Evolutionary conservation across 2,797 vertebrate genomes (phyloP).

Genomic region (Gallirallus australis): DNA sequence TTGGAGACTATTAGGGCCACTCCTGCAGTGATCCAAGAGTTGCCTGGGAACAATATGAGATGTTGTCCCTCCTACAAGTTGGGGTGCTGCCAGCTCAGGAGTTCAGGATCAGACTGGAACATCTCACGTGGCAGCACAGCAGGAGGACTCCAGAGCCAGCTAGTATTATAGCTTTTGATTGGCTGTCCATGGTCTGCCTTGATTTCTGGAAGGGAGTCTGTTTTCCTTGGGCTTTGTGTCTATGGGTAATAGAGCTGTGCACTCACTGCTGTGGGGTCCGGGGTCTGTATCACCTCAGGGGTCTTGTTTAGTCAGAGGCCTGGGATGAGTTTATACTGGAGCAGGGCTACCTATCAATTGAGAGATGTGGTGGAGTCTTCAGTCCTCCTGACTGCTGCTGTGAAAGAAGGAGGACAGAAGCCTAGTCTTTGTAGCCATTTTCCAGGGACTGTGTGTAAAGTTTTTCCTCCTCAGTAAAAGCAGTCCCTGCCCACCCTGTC

Average conservation of each 20-base stretch:
- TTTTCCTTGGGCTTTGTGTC: slow-evolving; percentile 53
- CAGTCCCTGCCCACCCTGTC: neutral
- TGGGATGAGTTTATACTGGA: slow-evolving; percentile 41
- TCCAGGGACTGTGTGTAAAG: neutral
- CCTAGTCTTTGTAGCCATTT: neutral
- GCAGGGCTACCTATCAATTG: neutral
- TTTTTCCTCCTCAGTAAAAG: neutral
- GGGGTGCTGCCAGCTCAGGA: neutral
- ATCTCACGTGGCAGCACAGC: neutral
- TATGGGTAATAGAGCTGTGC: slow-evolving; percentile 1
- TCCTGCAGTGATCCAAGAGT: neutral
- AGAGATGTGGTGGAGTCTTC: neutral
- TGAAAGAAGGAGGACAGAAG: slow-evolving; percentile 6
- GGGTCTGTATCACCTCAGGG: neutral
- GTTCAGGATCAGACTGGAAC: neutral
- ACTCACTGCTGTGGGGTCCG: slow-evolving; percentile 10
- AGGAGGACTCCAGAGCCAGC: neutral
- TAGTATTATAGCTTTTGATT: slow-evolving; percentile 2
- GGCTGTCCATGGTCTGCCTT: slow-evolving; percentile 1
- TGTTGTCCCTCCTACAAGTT: neutral
- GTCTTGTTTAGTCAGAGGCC: slow-evolving; percentile 38
- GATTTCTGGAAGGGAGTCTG: slow-evolving; percentile 28
- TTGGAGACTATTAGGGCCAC: neutral
- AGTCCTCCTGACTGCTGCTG: neutral
- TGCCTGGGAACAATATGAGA: neutral